Conservation (phyloP, 2,888 invertebrate species). For the Gerosis bhagava region DNA sequence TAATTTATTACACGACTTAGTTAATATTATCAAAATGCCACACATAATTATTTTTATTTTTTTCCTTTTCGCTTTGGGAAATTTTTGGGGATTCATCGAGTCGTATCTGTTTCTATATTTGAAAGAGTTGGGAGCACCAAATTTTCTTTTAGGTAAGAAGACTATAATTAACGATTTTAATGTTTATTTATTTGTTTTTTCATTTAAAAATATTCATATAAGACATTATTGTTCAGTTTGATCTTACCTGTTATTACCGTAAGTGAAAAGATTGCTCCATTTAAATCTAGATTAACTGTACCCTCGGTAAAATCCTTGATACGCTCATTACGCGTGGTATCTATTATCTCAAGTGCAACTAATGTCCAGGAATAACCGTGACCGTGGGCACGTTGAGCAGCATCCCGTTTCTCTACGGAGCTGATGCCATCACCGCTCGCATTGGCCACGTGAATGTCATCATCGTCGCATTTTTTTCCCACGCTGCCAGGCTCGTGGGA, state of each 20-base stretch:
- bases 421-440: constrained; percentile 91
- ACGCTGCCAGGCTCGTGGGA: constrained; percentile 90
- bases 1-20: constrained; percentile 88
- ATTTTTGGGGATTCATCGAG: constrained; percentile 95
- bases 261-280: constrained; percentile 8
- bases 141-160: constrained; percentile 88
- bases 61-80: constrained; percentile 91
- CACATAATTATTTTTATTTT: constrained; percentile 91
- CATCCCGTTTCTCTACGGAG: constrained; percentile 92
- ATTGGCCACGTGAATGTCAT: constrained; percentile 93
- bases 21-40: constrained; percentile 89
- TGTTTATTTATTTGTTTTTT: too few relatives aligned
- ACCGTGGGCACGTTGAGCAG: constrained; percentile 93
- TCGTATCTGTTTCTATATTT: constrained; percentile 94
- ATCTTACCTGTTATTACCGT: constrained; percentile 1
- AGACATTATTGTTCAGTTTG: constrained; percentile 13
- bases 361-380: constrained; percentile 87
- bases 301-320: constrained; percentile 17
- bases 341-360: constrained; percentile 32
- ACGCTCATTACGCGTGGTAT: constrained; percentile 26
- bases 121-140: constrained; percentile 92
- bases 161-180: too few relatives aligned
- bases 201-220: too few relatives aligned
- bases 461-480: constrained; percentile 92
- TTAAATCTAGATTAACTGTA: constrained; percentile 15